Evolutionary conservation across 2,113 vertebrate genomes (phyloP), one percentile per base, ranked within the genome.

Genomic region (Nanorana parkeri): DNA sequence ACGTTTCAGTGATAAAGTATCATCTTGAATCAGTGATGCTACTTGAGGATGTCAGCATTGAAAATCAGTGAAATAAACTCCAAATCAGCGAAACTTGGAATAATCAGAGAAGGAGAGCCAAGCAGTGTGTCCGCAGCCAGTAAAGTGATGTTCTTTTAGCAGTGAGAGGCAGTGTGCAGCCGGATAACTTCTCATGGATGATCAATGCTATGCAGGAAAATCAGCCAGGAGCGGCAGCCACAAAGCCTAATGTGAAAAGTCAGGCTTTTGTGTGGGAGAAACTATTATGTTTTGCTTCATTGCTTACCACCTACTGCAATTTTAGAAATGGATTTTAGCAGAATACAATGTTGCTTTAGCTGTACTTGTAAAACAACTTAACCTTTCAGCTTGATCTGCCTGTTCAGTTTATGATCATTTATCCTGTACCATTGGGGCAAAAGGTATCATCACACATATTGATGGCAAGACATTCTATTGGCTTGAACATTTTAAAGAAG

Each of bases 181-280:
- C 63, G n/a, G 63, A 78, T 78, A 36, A 67, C 60, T 67, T 51
- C 61, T 58, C 20, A 19, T 66, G 47, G 32, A 78, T 78, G 76
- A 78, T 54, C 61, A 78, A 78, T 54, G 76, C 63, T 32, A 29
- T 54, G 76, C 47, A 55, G 61, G 63, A 52, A 47, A 63, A 51
- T 66, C 47, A 54, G 61, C 51, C 21, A 65, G 41, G 23, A 77
- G 54, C 58, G 23, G 60, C 61, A 65, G 61, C 61, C 17, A 78
- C 60, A 66, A 21, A 67, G 63, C 26, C 26, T 54, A 67, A 78
- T 67, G 76, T 78, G 61, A 78, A 67, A 56, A 55, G 63, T 77
- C 58, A 64, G 75, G 24, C 72, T 77, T 77, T 77, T 65, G 75
- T 77, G 75, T 65, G 36, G 75, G 75, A 77, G 61, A 77, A 75